Conservation (phyloP, 2,797 vertebrate species). For the Heliangelus exortis region DNA sequence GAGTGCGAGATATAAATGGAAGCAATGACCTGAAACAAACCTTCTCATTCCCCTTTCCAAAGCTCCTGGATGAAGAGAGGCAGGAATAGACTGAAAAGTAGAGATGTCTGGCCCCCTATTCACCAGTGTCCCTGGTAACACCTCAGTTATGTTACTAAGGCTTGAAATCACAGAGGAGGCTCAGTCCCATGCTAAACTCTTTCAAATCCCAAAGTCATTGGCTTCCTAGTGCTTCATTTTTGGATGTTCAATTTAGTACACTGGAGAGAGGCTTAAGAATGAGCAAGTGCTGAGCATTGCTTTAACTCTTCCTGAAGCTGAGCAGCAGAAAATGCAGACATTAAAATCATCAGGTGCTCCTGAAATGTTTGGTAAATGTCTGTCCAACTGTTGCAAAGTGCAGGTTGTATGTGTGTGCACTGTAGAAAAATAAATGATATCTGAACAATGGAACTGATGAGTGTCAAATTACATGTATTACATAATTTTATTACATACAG, state of each 20-base stretch:
- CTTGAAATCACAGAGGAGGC: not conserved
- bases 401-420: too few relatives aligned
- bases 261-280: not conserved
- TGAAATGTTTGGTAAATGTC: not conserved
- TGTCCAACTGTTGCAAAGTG: not conserved
- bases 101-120: not conserved
- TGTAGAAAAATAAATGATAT: not conserved
- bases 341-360: not conserved
- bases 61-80: not conserved
- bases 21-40: not conserved
- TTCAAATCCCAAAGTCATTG: not conserved
- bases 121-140: not conserved
- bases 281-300: not conserved
- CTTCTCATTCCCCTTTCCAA: not conserved
- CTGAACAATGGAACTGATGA: not conserved
- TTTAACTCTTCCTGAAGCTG: not conserved
- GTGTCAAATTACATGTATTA: not conserved
- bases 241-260: not conserved
- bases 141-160: not conserved
- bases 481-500: not conserved
- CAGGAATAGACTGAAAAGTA: not conserved
- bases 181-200: not conserved
- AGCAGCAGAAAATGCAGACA: not conserved
- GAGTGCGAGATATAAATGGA: not conserved
- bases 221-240: not conserved